Evolutionary conservation across 2,888 invertebrate species (phyloP).

Genomic region (Allophyes oxyacanthae): DNA sequence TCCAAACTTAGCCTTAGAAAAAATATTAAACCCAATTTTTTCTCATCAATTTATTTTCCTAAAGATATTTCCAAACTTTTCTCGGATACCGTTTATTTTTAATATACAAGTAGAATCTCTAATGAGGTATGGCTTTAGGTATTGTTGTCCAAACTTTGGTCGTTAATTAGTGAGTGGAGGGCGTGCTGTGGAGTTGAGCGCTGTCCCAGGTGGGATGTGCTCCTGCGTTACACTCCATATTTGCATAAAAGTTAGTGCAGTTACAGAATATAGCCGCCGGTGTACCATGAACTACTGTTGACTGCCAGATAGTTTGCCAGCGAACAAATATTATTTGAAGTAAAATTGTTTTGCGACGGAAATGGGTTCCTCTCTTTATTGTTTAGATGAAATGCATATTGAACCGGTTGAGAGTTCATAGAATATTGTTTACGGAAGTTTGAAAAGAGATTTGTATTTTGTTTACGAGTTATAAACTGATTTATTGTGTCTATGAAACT

Average conservation of each 20-base stretch:
- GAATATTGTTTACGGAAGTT: slow-evolving; percentile 48
- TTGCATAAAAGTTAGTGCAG: slow-evolving; percentile 78
- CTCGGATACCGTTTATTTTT: slow-evolving; percentile 48
- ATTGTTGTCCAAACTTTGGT: slow-evolving; percentile 73
- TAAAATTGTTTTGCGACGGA: slow-evolving; percentile 56
- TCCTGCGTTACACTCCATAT: slow-evolving; percentile 67
- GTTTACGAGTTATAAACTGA: slow-evolving; percentile 35
- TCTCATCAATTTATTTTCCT: slow-evolving; percentile 35
- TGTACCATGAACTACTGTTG: slow-evolving; percentile 58
- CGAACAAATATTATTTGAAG: slow-evolving; percentile 50
- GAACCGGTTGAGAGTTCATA: slow-evolving; percentile 33
- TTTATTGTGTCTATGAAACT: slow-evolving; percentile 24
- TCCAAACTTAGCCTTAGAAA: slow-evolving; percentile 11
- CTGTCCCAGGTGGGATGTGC: slow-evolving; percentile 77
- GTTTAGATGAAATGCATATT: slow-evolving; percentile 50
- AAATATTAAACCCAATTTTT: slow-evolving; percentile 16
- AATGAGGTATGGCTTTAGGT: slow-evolving; percentile 71
- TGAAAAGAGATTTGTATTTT: slow-evolving; percentile 41
- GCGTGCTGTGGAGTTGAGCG: slow-evolving; percentile 61
- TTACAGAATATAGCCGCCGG: slow-evolving; percentile 62
- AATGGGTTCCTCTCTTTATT: slow-evolving; percentile 45
- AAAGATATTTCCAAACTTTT: slow-evolving; percentile 44
- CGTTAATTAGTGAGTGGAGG: slow-evolving; percentile 76
- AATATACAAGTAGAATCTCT: slow-evolving; percentile 59
- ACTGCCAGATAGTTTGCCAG: slow-evolving; percentile 44